phyloP scores from a whole-genome alignment of 2,797 vertebrate species.

The Enteromius thamalakanensis region DNA sequence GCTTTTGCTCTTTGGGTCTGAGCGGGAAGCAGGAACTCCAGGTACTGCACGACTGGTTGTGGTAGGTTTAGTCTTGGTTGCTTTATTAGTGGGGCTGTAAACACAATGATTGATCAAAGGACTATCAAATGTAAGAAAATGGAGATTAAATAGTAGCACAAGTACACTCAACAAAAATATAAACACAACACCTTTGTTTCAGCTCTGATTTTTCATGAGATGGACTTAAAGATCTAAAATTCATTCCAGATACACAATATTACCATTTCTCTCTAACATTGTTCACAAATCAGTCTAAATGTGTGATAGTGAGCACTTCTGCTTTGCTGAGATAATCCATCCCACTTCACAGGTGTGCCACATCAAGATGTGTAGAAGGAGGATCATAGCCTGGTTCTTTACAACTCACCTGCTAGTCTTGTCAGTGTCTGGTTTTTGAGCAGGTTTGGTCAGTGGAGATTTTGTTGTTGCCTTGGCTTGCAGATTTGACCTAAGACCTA shows the following conservation, averaged over 20 bases:
- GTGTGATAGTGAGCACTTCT: too few species aligned
- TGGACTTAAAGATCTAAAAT: too few species aligned
- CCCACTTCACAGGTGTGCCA: too few species aligned
- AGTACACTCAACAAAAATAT: too few species aligned
- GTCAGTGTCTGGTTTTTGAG: constrained; percentile 69
- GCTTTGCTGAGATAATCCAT: too few species aligned
- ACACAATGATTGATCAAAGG: constrained; percentile 30
- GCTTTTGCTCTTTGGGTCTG: constrained; percentile 80
- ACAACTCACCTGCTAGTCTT: constrained; percentile 76
- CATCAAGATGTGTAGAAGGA: too few species aligned
- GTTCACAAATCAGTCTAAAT: too few species aligned
- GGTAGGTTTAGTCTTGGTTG: constrained; percentile 74
- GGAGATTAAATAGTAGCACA: not conserved
- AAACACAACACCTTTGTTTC: too few species aligned
- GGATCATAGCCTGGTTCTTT: not conserved
- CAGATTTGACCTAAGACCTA: constrained; percentile 74
- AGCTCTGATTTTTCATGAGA: too few species aligned
- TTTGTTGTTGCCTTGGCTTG: constrained; percentile 70
- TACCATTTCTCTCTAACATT: too few species aligned
- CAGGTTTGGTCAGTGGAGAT: constrained; percentile 69
- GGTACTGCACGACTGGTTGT: constrained; percentile 76
- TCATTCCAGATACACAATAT: too few species aligned
- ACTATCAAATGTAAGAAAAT: not conserved
- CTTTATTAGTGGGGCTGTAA: constrained; percentile 80
- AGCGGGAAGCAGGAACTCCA: constrained; percentile 64